phyloP scores from a whole-genome alignment of 2,113 vertebrate species.

The Psittacus erithacus region DNA sequence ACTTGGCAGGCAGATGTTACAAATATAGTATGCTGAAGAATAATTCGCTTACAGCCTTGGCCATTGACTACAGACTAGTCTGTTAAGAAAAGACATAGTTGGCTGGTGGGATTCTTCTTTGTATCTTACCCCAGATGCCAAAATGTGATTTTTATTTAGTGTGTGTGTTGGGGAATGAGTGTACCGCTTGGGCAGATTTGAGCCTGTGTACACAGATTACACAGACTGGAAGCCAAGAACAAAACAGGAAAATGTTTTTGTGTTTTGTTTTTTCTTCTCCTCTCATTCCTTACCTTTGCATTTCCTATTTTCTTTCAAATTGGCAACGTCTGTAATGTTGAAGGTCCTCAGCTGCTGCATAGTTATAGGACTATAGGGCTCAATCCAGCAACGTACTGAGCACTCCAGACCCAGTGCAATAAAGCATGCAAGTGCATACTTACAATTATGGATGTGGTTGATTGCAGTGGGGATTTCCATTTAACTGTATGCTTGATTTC shows the following conservation, averaged over 20 bases:
- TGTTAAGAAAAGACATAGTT: not conserved
- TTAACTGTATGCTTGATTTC: not conserved
- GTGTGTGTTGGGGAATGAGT: not conserved
- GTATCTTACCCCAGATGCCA: not conserved
- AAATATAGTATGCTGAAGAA: not conserved
- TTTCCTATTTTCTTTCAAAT: not conserved
- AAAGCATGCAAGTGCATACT: not conserved
- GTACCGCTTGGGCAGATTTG: not conserved
- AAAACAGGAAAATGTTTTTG: not conserved
- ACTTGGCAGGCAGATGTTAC: constrained; percentile 38
- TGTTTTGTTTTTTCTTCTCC: not conserved
- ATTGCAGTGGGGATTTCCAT: not conserved
- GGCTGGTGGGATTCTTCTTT: not conserved
- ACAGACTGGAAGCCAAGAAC: not conserved
- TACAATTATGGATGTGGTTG: not conserved
- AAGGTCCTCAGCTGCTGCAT: not conserved
- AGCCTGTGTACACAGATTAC: not conserved
- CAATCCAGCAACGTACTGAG: not conserved
- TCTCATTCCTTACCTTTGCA: not conserved
- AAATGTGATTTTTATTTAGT: not conserved
- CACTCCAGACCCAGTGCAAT: not conserved
- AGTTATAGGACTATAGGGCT: not conserved
- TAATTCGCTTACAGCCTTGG: constrained; percentile 5
- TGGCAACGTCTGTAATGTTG: not conserved
- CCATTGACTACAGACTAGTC: not conserved